A percentile compares a stretch with the other conserved stretches of the same genome.
These are phyloP conservation scores for Brachionus calyciflorus DNA, from an alignment of 1,140 invertebrate genomes.

Conservation along the genomic window DNA sequence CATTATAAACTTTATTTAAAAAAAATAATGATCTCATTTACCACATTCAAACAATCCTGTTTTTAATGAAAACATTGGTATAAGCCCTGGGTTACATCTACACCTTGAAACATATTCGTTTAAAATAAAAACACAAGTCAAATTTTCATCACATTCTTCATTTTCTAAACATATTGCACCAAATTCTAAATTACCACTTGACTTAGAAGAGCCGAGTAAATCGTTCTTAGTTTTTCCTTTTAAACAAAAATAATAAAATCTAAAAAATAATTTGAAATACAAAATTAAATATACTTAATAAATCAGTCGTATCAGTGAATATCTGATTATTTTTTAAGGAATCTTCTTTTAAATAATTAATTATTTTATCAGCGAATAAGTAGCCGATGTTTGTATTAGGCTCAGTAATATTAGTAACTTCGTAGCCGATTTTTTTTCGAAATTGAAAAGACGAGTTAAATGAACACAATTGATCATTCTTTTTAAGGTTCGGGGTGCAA, in stretches of 20 bases:
- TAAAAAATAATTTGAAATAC: background rate
- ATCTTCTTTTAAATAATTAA: slow-evolving; percentile 3
- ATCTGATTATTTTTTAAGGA: slow-evolving; percentile 1
- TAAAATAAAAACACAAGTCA: background rate
- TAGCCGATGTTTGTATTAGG: background rate
- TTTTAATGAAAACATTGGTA: background rate
- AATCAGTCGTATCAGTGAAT: slow-evolving; percentile 11
- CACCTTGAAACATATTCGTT: slow-evolving; percentile 18
- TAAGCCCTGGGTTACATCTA: background rate
- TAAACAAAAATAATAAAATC: background rate
- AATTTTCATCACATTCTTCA: background rate
- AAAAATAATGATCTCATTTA: background rate
- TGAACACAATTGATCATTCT: background rate
- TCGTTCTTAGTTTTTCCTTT: background rate
- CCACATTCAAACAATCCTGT: slow-evolving; percentile 17
- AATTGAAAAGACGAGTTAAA: background rate
- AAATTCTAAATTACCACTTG: background rate
- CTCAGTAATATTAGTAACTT: background rate
- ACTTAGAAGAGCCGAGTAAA: background rate
- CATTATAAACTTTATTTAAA: background rate
- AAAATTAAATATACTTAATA: background rate
- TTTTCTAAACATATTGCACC: background rate
- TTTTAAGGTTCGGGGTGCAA: background rate
- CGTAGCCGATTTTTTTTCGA: slow-evolving; percentile 12
- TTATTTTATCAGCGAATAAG: background rate